phyloP scores from a whole-genome alignment of 2,888 invertebrate species.

The Amblyteles armatorius region DNA sequence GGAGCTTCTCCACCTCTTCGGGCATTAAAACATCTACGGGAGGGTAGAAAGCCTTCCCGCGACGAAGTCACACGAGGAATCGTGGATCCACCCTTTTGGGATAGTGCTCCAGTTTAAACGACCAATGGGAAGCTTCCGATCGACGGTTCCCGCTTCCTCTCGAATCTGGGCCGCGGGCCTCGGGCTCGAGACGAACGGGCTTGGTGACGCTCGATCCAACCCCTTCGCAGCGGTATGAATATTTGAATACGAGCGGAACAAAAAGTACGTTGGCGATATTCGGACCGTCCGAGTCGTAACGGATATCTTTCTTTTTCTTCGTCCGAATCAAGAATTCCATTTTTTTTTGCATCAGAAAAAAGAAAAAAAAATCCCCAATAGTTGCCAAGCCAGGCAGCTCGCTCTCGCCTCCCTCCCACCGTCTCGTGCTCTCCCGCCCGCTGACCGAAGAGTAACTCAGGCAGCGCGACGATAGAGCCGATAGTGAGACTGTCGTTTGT shows the following conservation, averaged over 20 bases:
- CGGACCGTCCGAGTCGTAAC: neutral
- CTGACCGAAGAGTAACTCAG: slow-evolving; percentile 36
- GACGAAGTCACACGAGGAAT: slow-evolving; percentile 45
- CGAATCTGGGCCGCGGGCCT: slow-evolving; percentile 70
- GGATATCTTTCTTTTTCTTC: neutral
- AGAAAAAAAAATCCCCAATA: neutral
- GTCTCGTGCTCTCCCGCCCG: neutral
- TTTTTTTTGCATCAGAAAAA: neutral
- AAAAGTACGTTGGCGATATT: slow-evolving; percentile 54
- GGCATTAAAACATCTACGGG: slow-evolving; percentile 8
- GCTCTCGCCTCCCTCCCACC: neutral
- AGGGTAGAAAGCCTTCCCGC: slow-evolving; percentile 3
- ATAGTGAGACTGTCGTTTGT: slow-evolving; percentile 61
- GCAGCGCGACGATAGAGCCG: slow-evolving; percentile 10
- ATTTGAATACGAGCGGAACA: slow-evolving; percentile 25
- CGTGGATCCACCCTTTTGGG: slow-evolving; percentile 77
- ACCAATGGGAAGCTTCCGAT: slow-evolving; percentile 74
- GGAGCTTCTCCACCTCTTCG: neutral
- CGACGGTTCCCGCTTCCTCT: slow-evolving; percentile 53
- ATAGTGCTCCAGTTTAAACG: slow-evolving; percentile 78
- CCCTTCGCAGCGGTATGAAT: slow-evolving; percentile 68
- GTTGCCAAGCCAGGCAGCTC: neutral
- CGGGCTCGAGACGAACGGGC: slow-evolving; percentile 63
- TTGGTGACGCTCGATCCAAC: slow-evolving; percentile 69
- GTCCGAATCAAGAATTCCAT: neutral